phyloP scores from a whole-genome alignment of 2,113 vertebrate species.

The Sciurus niger region DNA sequence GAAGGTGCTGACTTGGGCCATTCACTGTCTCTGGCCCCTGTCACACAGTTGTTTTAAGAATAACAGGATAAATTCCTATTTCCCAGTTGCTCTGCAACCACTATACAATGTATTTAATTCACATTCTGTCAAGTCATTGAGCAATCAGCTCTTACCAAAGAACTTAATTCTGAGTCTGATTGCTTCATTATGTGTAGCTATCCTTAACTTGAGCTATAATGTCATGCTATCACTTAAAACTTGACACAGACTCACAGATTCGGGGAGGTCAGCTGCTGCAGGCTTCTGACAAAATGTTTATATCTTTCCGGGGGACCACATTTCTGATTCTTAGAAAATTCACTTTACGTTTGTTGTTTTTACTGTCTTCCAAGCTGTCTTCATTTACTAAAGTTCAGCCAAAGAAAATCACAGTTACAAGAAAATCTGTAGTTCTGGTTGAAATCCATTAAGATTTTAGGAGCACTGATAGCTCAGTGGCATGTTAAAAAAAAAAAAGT shows the following conservation, averaged over 20 bases:
- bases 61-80: neutral
- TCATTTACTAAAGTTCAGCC: conserved; percentile 13
- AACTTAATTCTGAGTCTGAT: neutral
- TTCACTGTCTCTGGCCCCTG: neutral
- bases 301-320: neutral
- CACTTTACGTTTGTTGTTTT: neutral
- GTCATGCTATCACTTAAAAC: neutral
- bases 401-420: neutral
- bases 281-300: neutral
- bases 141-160: neutral
- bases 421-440: neutral
- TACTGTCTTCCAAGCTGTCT: neutral
- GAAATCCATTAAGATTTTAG: neutral
- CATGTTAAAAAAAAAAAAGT: fast-evolving
- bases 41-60: conserved; percentile 13
- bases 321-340: neutral
- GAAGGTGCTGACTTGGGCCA: neutral
- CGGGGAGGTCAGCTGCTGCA: neutral
- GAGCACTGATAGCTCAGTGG: neutral
- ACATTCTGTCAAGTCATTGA: neutral
- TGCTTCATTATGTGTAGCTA: neutral
- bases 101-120: neutral
- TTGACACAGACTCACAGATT: neutral
- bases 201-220: neutral
- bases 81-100: neutral